Base-by-base conservation (phyloP, 1,140 invertebrate genomes). In the Cherax destructor region DNA sequence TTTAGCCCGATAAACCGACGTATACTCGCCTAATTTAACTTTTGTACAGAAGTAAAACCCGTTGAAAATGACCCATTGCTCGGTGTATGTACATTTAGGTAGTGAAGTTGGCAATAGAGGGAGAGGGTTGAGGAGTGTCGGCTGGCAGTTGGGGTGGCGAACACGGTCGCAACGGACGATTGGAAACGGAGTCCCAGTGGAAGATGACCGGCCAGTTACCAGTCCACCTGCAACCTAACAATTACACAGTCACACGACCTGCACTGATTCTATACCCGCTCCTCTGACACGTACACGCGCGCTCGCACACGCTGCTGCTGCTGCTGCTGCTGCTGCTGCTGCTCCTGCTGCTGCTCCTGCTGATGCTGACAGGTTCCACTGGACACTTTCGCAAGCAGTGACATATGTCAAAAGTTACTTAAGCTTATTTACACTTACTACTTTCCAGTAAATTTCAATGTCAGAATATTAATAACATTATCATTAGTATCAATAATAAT, bases 221-320 rank as follows among this genome's bases (percentile, higher is more conserved):
- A 83, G 30, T 49, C 59, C 61, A 47, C 81, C 24, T 5, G 24
- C 7, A 4, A 83, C 47, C 81, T 69, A 59, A 83, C 81, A 83
- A 83, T 83, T 83, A 83, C 81, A 83, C 81, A 41, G 81, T 83
- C 81, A 83, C 52, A 83, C 52, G 16, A 21, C n/a, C 30, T 83
- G 81, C 81, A 83, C 81, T 83, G 81, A 83, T 83, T 83, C 81
- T 83, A 56, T 30, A 41, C 47, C 81, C 59, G 24, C 30, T 41
- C 81, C 11, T 52, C 81, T 47, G 59, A 16, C 81, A 24, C 61
- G 5, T 65, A 5, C 61, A 65, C 61, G 52, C 11, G 11, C 52
- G 52, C 52, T 56, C 52, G 52, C 52, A 13, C 52, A 56, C 6
- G 52, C 52, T 7, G 30, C 30, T 41, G 30, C 30, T 41, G 30